Evolutionary conservation across 1,140 invertebrate genomes (phyloP).

Genomic region (Micrasema longulum): DNA sequence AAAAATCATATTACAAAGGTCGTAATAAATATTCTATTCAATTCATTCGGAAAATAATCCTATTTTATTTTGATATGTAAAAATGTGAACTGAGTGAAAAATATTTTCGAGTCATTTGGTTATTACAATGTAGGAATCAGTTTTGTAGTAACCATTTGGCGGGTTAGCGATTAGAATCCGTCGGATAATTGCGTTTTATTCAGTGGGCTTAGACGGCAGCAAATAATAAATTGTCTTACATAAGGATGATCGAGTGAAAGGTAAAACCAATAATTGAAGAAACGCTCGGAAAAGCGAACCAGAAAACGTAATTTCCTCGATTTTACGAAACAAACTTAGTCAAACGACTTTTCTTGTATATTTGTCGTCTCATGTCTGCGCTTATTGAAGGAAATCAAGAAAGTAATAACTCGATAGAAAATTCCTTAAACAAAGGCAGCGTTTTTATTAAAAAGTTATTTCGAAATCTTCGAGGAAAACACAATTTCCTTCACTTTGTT

Average conservation of each 20-base stretch:
- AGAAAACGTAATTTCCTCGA: slow-evolving; percentile 25
- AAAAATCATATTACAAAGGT: too few species aligned
- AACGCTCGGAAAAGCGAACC: slow-evolving; percentile 14
- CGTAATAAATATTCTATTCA: too few species aligned
- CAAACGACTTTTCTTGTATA: slow-evolving; percentile 25
- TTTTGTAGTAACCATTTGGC: too few species aligned
- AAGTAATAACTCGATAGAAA: slow-evolving; percentile 18
- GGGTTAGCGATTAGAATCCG: too few species aligned
- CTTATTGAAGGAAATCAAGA: slow-evolving; percentile 20
- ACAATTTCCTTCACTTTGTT: too few species aligned
- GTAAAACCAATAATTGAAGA: slow-evolving; percentile 25
- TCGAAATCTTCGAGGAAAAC: background rate
- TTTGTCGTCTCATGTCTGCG: slow-evolving; percentile 16
- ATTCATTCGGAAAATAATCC: too few species aligned
- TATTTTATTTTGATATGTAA: too few species aligned
- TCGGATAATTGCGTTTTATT: too few species aligned
- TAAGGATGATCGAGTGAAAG: slow-evolving; percentile 18
- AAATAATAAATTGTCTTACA: background rate
- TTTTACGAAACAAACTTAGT: slow-evolving; percentile 27
- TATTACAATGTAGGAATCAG: too few species aligned
- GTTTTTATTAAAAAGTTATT: background rate
- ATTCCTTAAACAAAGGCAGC: background rate
- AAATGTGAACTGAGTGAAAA: too few species aligned
- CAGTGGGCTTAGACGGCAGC: too few species aligned
- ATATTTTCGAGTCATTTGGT: too few species aligned